Evolutionary conservation across 2,797 vertebrate species (phyloP).

Genomic region (Thaleichthys pacificus): DNA sequence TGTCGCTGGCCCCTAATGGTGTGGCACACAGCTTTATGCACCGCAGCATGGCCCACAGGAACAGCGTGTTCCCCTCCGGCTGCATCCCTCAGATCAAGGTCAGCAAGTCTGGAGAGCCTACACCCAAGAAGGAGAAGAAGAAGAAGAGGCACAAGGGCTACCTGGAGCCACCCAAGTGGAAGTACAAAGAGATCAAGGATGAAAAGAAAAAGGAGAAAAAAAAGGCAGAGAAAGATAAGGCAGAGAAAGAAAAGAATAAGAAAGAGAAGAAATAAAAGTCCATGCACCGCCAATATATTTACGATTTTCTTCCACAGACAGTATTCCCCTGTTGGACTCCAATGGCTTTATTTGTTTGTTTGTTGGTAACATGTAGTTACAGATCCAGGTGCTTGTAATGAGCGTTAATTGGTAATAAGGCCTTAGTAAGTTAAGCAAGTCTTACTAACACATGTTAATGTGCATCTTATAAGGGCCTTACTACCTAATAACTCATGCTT

Average conservation of each 20-base stretch:
- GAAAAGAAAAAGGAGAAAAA: conserved; percentile 71
- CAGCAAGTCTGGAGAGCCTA: conserved; percentile 53
- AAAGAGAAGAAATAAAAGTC: conserved; percentile 37
- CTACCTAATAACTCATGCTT: no score
- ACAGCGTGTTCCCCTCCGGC: conserved; percentile 71
- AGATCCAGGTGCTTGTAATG: no score
- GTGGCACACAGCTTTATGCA: conserved; percentile 60
- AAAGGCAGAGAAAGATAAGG: conserved; percentile 44
- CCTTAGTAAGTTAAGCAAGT: no score
- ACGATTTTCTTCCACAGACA: not conserved
- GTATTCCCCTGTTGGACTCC: not conserved
- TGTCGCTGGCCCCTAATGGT: conserved; percentile 62
- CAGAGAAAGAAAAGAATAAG: conserved; percentile 29
- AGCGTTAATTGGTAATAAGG: no score
- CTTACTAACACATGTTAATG: no score
- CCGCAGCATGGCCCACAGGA: conserved; percentile 55
- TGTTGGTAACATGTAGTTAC: no score
- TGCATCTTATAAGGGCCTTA: no score
- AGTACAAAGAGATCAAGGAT: conserved; percentile 77
- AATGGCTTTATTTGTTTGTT: not conserved
- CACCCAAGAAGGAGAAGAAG: conserved; percentile 50
- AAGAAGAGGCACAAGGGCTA: conserved; percentile 30
- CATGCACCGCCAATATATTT: conserved; percentile 10
- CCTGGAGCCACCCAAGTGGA: conserved; percentile 81
- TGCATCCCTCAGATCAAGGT: conserved; percentile 79